These are phyloP conservation scores for Ascaphus truei DNA, from an alignment of 2,113 vertebrate genomes.

Conservation along the genomic window DNA sequence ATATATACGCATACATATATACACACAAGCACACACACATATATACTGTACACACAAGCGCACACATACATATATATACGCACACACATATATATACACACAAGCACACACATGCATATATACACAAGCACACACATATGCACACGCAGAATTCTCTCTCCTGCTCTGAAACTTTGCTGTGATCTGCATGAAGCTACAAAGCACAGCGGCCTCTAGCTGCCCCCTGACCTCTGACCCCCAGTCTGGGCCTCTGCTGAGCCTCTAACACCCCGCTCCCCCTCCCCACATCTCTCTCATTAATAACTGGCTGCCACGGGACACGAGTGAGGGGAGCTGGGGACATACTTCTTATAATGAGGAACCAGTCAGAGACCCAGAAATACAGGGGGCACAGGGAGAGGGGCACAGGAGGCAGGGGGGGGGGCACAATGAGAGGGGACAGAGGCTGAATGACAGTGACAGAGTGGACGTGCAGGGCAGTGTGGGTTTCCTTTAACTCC, in stretches of 20 bases:
- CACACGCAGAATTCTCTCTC: not conserved
- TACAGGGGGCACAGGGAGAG: no score
- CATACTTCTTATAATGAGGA: slow-evolving; percentile 21
- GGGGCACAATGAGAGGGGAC: no score
- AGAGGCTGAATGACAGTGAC: no score
- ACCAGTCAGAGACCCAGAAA: not conserved
- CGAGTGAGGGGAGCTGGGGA: slow-evolving; percentile 9
- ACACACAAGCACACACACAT: not conserved
- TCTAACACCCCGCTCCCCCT: slow-evolving; percentile 12
- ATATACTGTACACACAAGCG: not conserved
- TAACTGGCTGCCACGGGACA: slow-evolving; percentile 23
- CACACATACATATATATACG: accelerated
- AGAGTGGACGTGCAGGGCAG: no score
- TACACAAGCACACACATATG: not conserved
- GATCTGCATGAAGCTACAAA: not conserved
- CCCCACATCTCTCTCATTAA: slow-evolving; percentile 16
- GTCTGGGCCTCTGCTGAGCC: slow-evolving; percentile 25
- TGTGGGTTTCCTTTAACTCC: no score
- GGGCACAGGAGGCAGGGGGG: no score
- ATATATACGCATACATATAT: not conserved
- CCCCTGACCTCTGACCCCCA: slow-evolving; percentile 6
- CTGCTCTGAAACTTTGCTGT: not conserved
- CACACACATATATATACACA: accelerated
- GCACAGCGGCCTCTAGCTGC: slow-evolving; percentile 12
- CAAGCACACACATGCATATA: not conserved